These are phyloP conservation scores for Drosophila pseudotakahashii DNA, from an alignment of 2,888 invertebrate genomes.

Conservation along the genomic window DNA sequence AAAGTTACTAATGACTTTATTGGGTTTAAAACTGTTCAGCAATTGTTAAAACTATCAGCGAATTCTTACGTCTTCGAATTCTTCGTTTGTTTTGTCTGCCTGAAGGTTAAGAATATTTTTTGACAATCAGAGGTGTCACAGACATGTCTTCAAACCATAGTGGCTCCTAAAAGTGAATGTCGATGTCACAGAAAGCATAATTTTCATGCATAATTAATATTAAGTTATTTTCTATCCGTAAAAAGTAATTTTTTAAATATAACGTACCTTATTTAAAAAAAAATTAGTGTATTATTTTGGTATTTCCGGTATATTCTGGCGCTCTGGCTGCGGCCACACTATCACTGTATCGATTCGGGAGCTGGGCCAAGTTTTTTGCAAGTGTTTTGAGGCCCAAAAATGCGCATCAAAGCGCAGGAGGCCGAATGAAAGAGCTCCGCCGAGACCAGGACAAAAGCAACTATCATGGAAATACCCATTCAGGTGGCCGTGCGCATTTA, in stretches of 20 bases:
- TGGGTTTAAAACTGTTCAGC: neutral
- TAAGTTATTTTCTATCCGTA: no score
- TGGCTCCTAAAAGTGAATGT: no score
- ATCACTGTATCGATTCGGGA: conserved; percentile 76
- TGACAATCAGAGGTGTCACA: no score
- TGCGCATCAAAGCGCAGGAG: conserved; percentile 46
- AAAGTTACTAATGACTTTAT: neutral
- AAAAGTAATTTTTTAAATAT: no score
- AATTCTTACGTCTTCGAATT: no score
- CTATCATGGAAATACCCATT: conserved; percentile 88
- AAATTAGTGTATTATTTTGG: neutral
- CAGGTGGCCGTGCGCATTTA: conserved; percentile 89
- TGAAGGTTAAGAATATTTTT: no score
- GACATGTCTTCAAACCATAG: no score
- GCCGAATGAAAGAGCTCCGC: conserved; percentile 51
- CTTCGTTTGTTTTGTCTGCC: no score
- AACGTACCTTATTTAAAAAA: no score
- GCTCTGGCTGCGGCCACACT: conserved; percentile 18
- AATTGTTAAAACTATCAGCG: neutral
- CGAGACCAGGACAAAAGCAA: conserved; percentile 28
- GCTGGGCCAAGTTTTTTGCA: conserved; percentile 41
- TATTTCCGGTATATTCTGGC: conserved; percentile 3
- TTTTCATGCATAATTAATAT: no score
- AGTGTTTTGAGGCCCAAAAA: conserved; percentile 50
- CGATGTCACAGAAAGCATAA: no score